Percentiles rank a stretch among this genome's conserved stretches.
Evolutionary conservation across 1,140 invertebrate genomes (phyloP).

Genomic region (Mylabris phalerata): DNA sequence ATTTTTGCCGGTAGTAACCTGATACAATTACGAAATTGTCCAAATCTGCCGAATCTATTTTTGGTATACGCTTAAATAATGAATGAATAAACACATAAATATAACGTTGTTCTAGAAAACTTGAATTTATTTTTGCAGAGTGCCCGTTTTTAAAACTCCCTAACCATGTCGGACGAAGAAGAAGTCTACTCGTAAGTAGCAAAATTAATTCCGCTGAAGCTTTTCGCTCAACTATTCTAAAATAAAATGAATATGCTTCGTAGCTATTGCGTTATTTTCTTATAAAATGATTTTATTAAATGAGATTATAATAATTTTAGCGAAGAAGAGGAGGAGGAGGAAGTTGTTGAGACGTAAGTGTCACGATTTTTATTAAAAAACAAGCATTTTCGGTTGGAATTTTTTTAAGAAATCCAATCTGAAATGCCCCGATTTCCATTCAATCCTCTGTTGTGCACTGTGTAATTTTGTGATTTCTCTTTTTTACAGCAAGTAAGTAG

Average conservation of each 20-base stretch:
- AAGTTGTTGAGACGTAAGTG: constrained; percentile 64
- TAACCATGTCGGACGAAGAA: constrained; percentile 63
- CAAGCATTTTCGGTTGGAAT: neutral
- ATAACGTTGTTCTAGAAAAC: constrained; percentile 19
- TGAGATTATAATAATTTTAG: constrained; percentile 27
- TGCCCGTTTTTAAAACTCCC: constrained; percentile 16
- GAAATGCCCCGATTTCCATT: neutral
- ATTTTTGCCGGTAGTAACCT: neutral
- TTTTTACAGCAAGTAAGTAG: constrained; percentile 33
- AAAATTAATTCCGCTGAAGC: constrained; percentile 7
- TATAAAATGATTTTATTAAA: constrained; percentile 2
- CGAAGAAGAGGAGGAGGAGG: constrained; percentile 58
- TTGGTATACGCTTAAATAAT: neutral
- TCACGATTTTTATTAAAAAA: neutral
- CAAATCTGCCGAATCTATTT: constrained; percentile 1
- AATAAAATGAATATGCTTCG: neutral
- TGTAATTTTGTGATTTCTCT: constrained; percentile 16
- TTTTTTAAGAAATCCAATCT: neutral
- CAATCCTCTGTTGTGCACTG: neutral
- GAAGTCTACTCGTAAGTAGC: constrained; percentile 63
- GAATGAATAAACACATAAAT: neutral
- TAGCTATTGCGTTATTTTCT: neutral
- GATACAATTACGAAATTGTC: neutral
- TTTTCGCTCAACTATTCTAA: constrained; percentile 17
- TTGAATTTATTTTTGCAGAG: constrained; percentile 6